Percentiles rank a stretch among this genome's conserved stretches.
phyloP scores from a whole-genome alignment of 2,797 vertebrate genomes.

The Leontocebus nigricollis region DNA sequence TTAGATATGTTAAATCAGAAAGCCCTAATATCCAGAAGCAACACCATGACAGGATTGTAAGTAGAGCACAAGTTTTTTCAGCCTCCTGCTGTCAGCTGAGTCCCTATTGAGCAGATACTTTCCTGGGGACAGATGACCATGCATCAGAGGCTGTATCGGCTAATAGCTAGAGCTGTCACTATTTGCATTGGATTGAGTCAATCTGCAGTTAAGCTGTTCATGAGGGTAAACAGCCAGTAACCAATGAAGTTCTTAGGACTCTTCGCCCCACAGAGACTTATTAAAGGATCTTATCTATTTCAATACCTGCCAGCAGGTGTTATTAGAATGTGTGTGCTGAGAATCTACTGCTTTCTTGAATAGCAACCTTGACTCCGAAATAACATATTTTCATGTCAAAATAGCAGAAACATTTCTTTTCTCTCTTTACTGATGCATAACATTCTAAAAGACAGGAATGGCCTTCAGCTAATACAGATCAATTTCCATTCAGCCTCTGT shows the following conservation, averaged over 20 bases:
- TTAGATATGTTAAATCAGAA: not conserved
- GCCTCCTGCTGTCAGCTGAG: not conserved
- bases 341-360: constrained; percentile 77
- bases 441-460: constrained; percentile 84
- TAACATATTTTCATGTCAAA: constrained; percentile 85
- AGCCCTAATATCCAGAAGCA: not conserved
- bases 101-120: not conserved
- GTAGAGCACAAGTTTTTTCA: not conserved
- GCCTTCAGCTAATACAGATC: constrained; percentile 85
- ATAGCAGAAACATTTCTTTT: constrained; percentile 82
- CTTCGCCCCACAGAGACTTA: constrained; percentile 78
- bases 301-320: constrained; percentile 78
- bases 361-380: constrained; percentile 79
- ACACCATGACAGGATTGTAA: not conserved
- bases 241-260: constrained; percentile 63
- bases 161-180: not conserved
- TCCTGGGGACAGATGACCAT: not conserved
- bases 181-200: not conserved
- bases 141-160: not conserved
- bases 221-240: not conserved
- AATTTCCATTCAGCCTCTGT: constrained; percentile 84
- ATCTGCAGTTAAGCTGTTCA: not conserved
- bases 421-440: constrained; percentile 79
- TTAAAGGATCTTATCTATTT: constrained; percentile 82
- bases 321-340: constrained; percentile 76